These are phyloP conservation scores for Notoglanidium macrostoma DNA, from an alignment of 2,797 vertebrate genomes.

Conservation along the genomic window DNA sequence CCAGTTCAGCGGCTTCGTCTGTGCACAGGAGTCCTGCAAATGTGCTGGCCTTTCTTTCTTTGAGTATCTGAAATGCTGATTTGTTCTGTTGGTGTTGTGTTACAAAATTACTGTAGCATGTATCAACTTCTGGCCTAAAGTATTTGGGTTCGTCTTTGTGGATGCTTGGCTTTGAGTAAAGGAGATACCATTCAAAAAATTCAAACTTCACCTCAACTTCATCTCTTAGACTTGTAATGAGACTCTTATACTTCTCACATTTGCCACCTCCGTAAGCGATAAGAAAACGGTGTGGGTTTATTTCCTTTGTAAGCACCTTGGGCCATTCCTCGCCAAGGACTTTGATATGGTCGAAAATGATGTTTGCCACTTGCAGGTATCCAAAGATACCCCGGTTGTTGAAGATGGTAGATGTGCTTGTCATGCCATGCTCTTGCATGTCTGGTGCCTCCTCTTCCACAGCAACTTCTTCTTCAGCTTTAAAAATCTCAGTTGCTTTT, in stretches of 20 bases:
- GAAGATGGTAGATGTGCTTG: slow-evolving; percentile 29
- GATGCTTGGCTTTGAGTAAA: slow-evolving; percentile 32
- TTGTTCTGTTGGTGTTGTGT: background rate
- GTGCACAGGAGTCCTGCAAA: slow-evolving; percentile 29
- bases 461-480: slow-evolving; percentile 11
- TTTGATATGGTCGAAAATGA: background rate
- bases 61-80: slow-evolving; percentile 4
- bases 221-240: slow-evolving; percentile 27
- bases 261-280: background rate
- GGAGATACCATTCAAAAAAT: slow-evolving; percentile 47
- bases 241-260: background rate
- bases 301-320: slow-evolving; percentile 6
- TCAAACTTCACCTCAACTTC: slow-evolving; percentile 12
- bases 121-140: background rate
- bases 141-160: slow-evolving; percentile 2
- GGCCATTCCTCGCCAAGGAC: background rate
- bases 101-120: slow-evolving; percentile 1
- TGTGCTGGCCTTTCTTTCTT: background rate
- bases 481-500: slow-evolving; percentile 24
- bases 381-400: slow-evolving; percentile 46
- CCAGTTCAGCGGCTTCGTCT: background rate
- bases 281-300: background rate
- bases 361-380: slow-evolving; percentile 43
- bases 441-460: slow-evolving; percentile 9
- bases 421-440: background rate